Conservation (phyloP, 2,797 vertebrate species). For the Phrynocephalus forsythii region DNA sequence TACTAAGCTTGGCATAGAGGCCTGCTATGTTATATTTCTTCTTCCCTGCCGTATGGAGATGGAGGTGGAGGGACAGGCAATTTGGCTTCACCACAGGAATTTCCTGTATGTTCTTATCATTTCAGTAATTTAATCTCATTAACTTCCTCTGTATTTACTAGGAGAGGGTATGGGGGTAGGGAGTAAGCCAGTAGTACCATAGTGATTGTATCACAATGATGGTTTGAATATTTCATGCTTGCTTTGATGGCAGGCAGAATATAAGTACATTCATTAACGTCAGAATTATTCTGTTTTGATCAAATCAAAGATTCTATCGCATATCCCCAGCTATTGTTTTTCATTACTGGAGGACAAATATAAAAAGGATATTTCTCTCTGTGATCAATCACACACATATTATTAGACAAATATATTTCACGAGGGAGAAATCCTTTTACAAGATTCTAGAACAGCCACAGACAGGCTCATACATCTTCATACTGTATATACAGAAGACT, state of each 20-base stretch:
- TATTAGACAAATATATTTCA: conserved; percentile 20
- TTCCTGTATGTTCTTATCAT: conserved; percentile 12
- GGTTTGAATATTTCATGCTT: conserved; percentile 46
- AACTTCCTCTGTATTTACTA: conserved; percentile 28
- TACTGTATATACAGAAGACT: not conserved
- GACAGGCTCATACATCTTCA: no score
- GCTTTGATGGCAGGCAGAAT: conserved; percentile 8
- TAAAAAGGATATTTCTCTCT: conserved; percentile 16
- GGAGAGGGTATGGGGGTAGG: conserved; percentile 24
- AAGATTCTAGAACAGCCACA: not conserved
- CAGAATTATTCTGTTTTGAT: conserved; percentile 39
- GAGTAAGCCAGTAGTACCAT: not conserved
- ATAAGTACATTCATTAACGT: conserved; percentile 42
- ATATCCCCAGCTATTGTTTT: conserved; percentile 18
- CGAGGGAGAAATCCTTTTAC: not conserved
- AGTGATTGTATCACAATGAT: conserved; percentile 11
- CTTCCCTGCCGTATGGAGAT: not conserved
- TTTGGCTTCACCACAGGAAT: conserved; percentile 2
- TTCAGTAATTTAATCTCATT: conserved; percentile 17
- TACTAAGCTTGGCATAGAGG: not conserved
- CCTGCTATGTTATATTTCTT: not conserved
- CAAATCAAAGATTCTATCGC: conserved; percentile 45
- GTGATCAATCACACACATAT: conserved; percentile 18
- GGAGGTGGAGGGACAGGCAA: not conserved
- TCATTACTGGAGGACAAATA: conserved; percentile 34